Conservation (phyloP, 2,113 vertebrate genomes). For the Cavia aperea region DNA sequence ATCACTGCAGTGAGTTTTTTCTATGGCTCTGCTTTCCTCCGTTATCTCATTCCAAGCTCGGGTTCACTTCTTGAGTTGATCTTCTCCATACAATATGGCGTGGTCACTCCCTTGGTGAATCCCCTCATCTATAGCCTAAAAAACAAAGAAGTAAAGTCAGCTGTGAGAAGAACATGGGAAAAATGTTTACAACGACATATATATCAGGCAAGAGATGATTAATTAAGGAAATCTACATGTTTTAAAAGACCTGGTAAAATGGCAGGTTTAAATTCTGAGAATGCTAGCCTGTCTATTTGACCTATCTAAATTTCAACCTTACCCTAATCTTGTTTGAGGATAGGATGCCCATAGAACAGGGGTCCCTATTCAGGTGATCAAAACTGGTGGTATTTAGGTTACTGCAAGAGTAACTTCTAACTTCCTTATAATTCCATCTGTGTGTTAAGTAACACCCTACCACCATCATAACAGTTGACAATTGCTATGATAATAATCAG, state of each 20-base stretch:
- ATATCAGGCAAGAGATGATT: neutral
- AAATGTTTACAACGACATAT: neutral
- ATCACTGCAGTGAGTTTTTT: conserved; percentile 26
- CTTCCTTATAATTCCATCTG: neutral
- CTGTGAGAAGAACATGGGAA: neutral
- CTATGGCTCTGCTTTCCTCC: conserved; percentile 32
- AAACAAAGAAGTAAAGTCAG: conserved; percentile 41
- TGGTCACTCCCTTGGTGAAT: conserved; percentile 31
- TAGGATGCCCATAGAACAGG: neutral
- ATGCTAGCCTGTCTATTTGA: neutral
- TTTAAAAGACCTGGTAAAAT: neutral
- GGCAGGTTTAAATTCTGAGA: neutral
- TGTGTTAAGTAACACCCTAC: neutral
- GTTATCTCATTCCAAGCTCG: conserved; percentile 15
- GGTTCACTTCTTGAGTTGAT: neutral
- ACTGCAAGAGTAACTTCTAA: neutral
- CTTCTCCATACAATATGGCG: conserved; percentile 25
- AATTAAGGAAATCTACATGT: neutral
- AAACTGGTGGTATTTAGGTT: neutral
- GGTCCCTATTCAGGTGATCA: neutral
- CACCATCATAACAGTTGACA: neutral
- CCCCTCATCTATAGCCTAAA: conserved; percentile 45
- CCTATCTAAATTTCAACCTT: neutral
- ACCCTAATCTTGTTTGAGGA: neutral
- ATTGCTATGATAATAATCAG: neutral